Evolutionary conservation across 1,140 invertebrate genomes (phyloP).

Genomic region (Drosophila watanabei): DNA sequence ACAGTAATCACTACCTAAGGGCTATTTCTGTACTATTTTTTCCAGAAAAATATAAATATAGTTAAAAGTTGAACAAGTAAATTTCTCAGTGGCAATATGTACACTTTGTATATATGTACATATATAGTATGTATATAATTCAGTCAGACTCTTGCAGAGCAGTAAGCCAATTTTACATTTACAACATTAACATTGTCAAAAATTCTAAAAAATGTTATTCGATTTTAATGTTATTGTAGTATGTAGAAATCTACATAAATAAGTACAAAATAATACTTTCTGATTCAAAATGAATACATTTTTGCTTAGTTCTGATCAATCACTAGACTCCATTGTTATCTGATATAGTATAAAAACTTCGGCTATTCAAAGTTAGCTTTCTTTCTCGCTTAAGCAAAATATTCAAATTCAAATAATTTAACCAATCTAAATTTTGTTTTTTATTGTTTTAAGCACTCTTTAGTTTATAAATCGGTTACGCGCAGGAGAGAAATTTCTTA

Average conservation of each 20-base stretch:
- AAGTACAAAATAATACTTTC: background rate
- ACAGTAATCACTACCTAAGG: background rate
- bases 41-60: background rate
- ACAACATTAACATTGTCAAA: too few species aligned
- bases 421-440: background rate
- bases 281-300: background rate
- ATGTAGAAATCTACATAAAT: too few species aligned
- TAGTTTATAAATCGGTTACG: background rate
- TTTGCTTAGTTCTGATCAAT: background rate
- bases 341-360: background rate
- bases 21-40: background rate
- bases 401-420: background rate
- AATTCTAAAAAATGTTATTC: background rate
- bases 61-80: background rate
- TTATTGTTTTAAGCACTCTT: accelerated
- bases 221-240: too few species aligned
- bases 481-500: background rate
- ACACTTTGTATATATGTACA: too few species aligned
- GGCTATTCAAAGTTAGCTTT: background rate
- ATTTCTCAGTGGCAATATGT: background rate
- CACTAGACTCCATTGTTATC: background rate
- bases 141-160: too few species aligned
- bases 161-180: too few species aligned
- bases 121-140: too few species aligned
- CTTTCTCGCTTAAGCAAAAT: background rate